Conservation (phyloP, 2,888 invertebrate species). For the Drosophila birchii region DNA sequence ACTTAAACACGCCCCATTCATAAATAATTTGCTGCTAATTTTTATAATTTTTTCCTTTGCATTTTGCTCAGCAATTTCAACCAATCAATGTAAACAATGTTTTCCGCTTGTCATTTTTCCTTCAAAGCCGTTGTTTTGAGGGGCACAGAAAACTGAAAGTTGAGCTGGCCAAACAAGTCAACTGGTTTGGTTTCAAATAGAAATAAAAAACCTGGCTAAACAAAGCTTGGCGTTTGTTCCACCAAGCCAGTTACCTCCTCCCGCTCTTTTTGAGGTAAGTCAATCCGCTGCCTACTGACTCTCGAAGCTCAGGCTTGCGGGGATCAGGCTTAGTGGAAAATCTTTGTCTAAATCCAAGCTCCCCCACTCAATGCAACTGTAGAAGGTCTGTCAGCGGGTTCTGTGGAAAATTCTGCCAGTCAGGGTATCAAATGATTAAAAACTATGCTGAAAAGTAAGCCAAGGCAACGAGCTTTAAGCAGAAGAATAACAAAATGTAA, state of each 20-base stretch:
- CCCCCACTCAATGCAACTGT: conserved; percentile 26
- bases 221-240: conserved; percentile 41
- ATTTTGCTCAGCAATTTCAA: conserved; percentile 21
- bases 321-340: conserved; percentile 7
- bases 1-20: conserved; percentile 41
- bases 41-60: conserved; percentile 43
- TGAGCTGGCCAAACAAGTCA: conserved; percentile 54
- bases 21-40: conserved; percentile 64
- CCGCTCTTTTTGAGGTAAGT: conserved; percentile 27
- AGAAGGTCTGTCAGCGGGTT: conserved; percentile 31
- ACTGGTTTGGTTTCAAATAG: conserved; percentile 55
- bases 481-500: conserved; percentile 22
- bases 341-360: conserved; percentile 30
- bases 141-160: conserved; percentile 64
- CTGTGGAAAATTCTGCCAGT: conserved; percentile 32
- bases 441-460: conserved; percentile 32
- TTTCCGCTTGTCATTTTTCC: conserved; percentile 51
- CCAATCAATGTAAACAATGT: conserved; percentile 49
- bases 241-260: conserved; percentile 11
- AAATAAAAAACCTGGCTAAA: conserved; percentile 27
- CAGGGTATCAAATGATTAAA: conserved; percentile 36
- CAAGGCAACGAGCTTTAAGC: conserved; percentile 30
- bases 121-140: not conserved
- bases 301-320: conserved; percentile 37
- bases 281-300: conserved; percentile 37